Conservation (phyloP, 1,140 invertebrate species). For the Pristionchus pacificus region DNA sequence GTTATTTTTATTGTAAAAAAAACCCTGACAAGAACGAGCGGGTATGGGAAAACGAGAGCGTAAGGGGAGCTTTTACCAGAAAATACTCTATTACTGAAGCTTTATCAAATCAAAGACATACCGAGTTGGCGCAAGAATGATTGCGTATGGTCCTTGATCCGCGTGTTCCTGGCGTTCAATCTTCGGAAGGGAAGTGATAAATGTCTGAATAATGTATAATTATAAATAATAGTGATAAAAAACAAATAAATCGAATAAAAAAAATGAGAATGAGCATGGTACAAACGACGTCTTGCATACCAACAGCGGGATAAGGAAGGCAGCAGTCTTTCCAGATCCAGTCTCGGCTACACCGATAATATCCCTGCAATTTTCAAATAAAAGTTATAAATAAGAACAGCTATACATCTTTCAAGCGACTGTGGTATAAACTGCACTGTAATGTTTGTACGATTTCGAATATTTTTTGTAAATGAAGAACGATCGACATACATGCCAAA, state of each 20-base stretch:
- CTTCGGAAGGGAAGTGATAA: slow-evolving; percentile 96
- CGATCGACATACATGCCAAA: too few species aligned
- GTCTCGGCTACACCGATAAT: slow-evolving; percentile 99
- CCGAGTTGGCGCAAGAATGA: slow-evolving; percentile 91
- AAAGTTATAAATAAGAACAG: too few species aligned
- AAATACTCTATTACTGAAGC: too few species aligned
- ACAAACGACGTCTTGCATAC: slow-evolving; percentile 44
- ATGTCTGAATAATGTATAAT: slow-evolving; percentile 61
- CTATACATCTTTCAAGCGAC: too few species aligned
- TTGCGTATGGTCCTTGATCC: slow-evolving; percentile 90
- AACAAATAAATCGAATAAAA: background rate
- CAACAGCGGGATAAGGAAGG: slow-evolving; percentile 92
- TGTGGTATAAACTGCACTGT: too few species aligned
- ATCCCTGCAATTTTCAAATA: slow-evolving; percentile 73
- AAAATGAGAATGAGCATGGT: background rate
- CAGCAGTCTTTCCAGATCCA: slow-evolving; percentile 93
- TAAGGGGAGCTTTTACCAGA: too few species aligned
- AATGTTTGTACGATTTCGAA: too few species aligned
- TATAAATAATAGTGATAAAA: background rate
- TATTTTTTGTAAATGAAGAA: too few species aligned
- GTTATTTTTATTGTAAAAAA: too few species aligned
- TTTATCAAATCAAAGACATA: too few species aligned
- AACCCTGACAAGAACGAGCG: too few species aligned
- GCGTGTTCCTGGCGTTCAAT: slow-evolving; percentile 72
- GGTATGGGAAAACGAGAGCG: too few species aligned